phyloP scores from a whole-genome alignment of 2,113 vertebrate genomes.

The Asarcornis scutulata region DNA sequence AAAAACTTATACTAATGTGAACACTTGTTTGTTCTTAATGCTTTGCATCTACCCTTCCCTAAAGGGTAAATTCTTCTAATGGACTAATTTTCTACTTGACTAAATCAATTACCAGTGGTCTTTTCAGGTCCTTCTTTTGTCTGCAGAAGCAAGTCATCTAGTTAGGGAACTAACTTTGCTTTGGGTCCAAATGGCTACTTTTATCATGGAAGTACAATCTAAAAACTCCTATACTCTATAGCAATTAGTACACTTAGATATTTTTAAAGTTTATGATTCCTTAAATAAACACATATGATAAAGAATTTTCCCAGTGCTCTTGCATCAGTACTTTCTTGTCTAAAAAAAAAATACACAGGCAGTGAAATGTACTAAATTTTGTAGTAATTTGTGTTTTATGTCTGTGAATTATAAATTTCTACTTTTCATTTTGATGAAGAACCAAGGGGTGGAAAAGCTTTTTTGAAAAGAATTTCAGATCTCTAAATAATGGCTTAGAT shows the following conservation, averaged over 20 bases:
- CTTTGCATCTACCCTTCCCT: background rate
- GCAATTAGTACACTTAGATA: background rate
- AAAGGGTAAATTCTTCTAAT: background rate
- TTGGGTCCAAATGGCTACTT: background rate
- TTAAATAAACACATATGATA: background rate
- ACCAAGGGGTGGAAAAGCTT: background rate
- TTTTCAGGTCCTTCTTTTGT: background rate
- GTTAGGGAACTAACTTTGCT: background rate
- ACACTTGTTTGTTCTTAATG: background rate
- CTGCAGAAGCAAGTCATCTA: background rate
- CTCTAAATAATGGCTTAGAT: background rate
- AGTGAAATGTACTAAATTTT: background rate
- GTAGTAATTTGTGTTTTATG: background rate
- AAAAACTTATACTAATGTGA: background rate
- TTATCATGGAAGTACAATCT: background rate
- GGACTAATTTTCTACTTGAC: background rate
- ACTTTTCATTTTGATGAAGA: background rate
- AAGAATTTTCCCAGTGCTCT: background rate
- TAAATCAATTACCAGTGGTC: background rate
- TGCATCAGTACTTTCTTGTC: background rate
- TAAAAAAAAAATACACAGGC: background rate
- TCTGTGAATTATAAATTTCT: background rate
- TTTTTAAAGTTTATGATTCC: background rate
- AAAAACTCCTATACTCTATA: background rate
- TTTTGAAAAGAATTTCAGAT: background rate